phyloP scores from a whole-genome alignment of 2,113 vertebrate species.

The Scomber colias region DNA sequence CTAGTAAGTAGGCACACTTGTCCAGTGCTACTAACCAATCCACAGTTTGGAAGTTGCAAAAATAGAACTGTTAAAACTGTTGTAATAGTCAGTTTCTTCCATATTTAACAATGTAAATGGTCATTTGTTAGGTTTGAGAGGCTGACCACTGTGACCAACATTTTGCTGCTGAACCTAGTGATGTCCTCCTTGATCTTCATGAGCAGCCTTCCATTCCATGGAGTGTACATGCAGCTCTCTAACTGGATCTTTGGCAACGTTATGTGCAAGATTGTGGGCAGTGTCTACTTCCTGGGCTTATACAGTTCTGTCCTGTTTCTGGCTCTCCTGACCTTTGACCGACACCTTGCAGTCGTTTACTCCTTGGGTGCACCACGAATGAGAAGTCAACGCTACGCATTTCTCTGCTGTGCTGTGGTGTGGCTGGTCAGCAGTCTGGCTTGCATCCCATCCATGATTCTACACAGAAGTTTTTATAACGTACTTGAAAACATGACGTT shows the following conservation, averaged over 20 bases:
- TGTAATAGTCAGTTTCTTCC: no score
- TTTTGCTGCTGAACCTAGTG: conserved; percentile 90
- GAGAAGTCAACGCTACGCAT: conserved; percentile 79
- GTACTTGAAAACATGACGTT: rapidly evolving
- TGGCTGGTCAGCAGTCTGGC: conserved; percentile 84
- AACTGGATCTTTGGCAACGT: conserved; percentile 83
- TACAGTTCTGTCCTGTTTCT: conserved; percentile 90
- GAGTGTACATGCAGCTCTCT: conserved; percentile 73
- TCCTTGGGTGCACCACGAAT: conserved; percentile 67
- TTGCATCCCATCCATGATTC: conserved; percentile 76
- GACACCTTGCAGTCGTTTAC: conserved; percentile 89
- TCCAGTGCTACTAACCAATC: no score
- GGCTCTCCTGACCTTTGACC: conserved; percentile 87
- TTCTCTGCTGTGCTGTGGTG: conserved; percentile 71
- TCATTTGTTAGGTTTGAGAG: conserved; percentile 78
- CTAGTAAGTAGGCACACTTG: no score
- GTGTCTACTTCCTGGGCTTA: conserved; percentile 83
- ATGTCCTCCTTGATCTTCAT: conserved; percentile 87
- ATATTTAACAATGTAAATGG: no score
- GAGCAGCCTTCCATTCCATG: conserved; percentile 86
- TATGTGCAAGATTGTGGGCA: conserved; percentile 84
- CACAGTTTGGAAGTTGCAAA: no score
- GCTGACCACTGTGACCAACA: conserved; percentile 87
- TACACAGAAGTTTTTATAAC: conserved; percentile 26
- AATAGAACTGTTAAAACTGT: no score